Evolutionary conservation across 2,113 vertebrate species (phyloP).

Genomic region (Gallinago media): DNA sequence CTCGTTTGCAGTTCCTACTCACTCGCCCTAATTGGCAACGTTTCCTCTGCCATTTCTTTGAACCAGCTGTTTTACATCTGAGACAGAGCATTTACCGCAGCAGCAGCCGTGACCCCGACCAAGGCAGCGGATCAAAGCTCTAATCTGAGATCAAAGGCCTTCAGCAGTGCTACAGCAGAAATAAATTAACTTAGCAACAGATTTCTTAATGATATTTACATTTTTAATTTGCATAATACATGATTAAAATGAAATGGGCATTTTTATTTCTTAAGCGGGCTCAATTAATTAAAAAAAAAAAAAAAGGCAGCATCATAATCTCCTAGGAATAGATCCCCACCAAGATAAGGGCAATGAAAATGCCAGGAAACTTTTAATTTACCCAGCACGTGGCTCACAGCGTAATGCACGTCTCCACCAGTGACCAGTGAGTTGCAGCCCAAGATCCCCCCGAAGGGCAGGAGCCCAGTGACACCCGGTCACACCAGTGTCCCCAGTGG

Average conservation of each 20-base stretch:
- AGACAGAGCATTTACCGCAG: not conserved
- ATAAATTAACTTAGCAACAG: slow-evolving; percentile 59
- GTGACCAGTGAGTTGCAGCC: not conserved
- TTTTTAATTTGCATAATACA: slow-evolving; percentile 67
- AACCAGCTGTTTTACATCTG: slow-evolving; percentile 36
- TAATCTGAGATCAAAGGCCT: slow-evolving; percentile 67
- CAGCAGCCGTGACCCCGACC: not conserved
- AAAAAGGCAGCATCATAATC: not conserved
- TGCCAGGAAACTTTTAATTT: not conserved
- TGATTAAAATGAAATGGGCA: slow-evolving; percentile 38
- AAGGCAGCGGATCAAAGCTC: slow-evolving; percentile 54
- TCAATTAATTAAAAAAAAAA: slow-evolving; percentile 40
- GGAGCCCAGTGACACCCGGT: not conserved
- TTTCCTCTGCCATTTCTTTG: not conserved
- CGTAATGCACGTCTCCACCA: not conserved
- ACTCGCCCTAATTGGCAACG: not conserved
- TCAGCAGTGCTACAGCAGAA: slow-evolving; percentile 28
- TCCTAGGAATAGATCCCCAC: not conserved
- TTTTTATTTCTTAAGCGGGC: not conserved
- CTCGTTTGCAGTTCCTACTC: not conserved
- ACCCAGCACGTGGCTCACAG: not conserved
- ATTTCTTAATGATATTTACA: slow-evolving; percentile 65
- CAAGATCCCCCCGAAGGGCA: rapidly evolving
- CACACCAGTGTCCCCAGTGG: rapidly evolving
- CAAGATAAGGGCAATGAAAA: not conserved